These are phyloP conservation scores for Corythoichthys haematopterus DNA, from an alignment of 2,113 vertebrate species.

Conservation along the genomic window DNA sequence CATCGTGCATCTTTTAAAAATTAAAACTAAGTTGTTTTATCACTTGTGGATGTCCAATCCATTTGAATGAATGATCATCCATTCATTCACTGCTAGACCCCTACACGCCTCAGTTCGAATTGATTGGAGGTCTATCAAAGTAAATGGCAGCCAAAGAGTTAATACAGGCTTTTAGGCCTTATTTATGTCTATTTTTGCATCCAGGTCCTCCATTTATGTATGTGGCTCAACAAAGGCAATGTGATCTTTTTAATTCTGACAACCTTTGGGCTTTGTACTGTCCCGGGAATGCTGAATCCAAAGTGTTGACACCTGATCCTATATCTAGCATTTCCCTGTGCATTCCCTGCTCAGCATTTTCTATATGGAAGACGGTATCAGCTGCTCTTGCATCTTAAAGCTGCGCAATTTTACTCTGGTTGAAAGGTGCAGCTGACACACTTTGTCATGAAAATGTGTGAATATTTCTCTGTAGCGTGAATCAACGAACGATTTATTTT, in stretches of 20 bases:
- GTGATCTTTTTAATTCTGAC: not conserved
- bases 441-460: constrained; percentile 1
- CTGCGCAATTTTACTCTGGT: constrained; percentile 10
- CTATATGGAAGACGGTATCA: constrained; percentile 33
- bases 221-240: not conserved
- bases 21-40: no score
- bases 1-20: no score
- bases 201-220: not conserved
- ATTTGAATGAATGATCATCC: no score
- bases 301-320: constrained; percentile 9
- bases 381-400: constrained; percentile 17
- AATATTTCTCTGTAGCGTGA: constrained; percentile 1
- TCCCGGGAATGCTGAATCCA: constrained; percentile 19
- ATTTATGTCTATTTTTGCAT: no score
- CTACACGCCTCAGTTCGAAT: no score
- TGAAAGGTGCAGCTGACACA: not conserved
- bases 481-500: constrained; percentile 7
- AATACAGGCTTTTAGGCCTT: no score
- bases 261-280: constrained; percentile 15
- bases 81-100: no score
- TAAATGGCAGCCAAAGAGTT: no score
- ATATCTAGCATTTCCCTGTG: constrained; percentile 24
- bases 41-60: no score
- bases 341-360: constrained; percentile 37
- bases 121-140: no score